These are phyloP conservation scores for Coregonus sp. DNA, from an alignment of 2,797 vertebrate species.

Conservation along the genomic window DNA sequence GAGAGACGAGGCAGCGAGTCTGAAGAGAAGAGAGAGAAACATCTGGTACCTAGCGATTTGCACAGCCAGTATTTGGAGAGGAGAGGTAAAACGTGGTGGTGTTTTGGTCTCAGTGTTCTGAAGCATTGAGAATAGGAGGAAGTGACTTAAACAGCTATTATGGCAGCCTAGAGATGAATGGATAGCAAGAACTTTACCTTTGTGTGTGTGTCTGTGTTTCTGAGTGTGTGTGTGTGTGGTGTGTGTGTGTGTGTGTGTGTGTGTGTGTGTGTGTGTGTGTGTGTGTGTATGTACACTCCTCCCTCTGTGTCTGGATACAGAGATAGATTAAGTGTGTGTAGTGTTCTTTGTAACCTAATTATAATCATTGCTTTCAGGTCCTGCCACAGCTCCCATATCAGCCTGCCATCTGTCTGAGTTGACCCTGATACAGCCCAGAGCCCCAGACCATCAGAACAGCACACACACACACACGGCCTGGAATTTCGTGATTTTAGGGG, in stretches of 20 bases:
- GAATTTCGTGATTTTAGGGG: too few relatives aligned
- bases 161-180: neutral
- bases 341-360: neutral
- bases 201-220: too few relatives aligned
- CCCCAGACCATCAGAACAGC: neutral
- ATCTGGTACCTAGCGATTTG: conserved; percentile 87
- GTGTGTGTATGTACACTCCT: too few relatives aligned
- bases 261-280: too few relatives aligned
- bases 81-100: conserved; percentile 75
- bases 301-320: neutral
- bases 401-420: neutral
- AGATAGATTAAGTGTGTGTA: neutral
- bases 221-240: too few relatives aligned
- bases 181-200: neutral
- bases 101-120: conserved; percentile 72
- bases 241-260: too few relatives aligned
- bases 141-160: neutral
- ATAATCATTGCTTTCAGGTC: neutral
- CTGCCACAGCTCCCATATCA: neutral
- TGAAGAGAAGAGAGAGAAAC: conserved; percentile 54
- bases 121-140: conserved; percentile 26
- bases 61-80: conserved; percentile 57
- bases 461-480: neutral
- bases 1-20: neutral
- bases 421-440: neutral